Percentiles rank a stretch among this genome's conserved stretches.
Evolutionary conservation across 2,113 vertebrate species (phyloP).

Genomic region (Erpornis zantholeuca): DNA sequence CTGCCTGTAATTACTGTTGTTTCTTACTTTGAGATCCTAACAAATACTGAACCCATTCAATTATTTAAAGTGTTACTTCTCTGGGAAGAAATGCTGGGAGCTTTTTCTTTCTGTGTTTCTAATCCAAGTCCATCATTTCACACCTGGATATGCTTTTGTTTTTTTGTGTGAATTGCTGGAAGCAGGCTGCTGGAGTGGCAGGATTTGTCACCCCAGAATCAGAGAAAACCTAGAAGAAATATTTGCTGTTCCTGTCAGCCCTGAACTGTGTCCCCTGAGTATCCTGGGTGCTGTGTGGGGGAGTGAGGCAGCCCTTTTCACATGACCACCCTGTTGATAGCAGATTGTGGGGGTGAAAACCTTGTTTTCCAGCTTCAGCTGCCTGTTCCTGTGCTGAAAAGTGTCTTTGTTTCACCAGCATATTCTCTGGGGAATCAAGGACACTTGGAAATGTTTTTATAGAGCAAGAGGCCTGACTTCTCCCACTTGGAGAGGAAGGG

Average conservation of each 20-base stretch:
- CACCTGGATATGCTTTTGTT: accelerated
- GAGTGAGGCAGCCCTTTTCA: neutral
- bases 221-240: constrained; percentile 26
- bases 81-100: neutral
- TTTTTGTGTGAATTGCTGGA: neutral
- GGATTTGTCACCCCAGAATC: constrained; percentile 21
- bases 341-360: neutral
- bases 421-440: neutral
- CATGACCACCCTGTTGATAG: neutral
- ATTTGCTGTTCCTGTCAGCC: constrained; percentile 43
- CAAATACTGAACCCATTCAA: neutral
- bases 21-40: neutral
- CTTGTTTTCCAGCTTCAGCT: neutral
- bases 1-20: neutral
- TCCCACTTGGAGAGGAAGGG: neutral
- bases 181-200: neutral
- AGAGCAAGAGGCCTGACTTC: neutral
- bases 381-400: constrained; percentile 7
- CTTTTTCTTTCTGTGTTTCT: neutral
- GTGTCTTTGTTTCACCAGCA: constrained; percentile 33
- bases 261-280: neutral
- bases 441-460: constrained; percentile 32
- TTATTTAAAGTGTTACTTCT: neutral
- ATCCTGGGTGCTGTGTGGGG: neutral
- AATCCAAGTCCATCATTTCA: neutral